Evolutionary conservation across 1,140 invertebrate species (phyloP).

Genomic region (Tetranychus cinnabarinus): DNA sequence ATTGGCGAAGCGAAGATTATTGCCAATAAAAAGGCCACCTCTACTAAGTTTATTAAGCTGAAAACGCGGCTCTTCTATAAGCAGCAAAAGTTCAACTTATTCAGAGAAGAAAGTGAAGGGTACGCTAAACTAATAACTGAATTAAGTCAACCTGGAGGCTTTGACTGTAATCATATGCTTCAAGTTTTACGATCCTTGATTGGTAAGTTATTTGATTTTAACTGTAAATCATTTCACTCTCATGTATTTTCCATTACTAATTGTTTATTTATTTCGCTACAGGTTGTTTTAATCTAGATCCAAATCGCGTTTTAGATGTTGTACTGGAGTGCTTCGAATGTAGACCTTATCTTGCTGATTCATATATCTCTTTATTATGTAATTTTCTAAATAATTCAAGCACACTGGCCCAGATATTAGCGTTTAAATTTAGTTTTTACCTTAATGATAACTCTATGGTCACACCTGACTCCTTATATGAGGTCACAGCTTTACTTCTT

Average conservation of each 20-base stretch:
- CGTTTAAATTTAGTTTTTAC: slow-evolving; percentile 72
- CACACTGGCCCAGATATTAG: slow-evolving; percentile 74
- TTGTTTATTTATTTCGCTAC: slow-evolving; percentile 16
- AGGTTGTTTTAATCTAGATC: slow-evolving; percentile 98
- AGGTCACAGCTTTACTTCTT: slow-evolving; percentile 63
- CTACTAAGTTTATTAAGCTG: slow-evolving; percentile 89
- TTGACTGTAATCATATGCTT: slow-evolving; percentile 34
- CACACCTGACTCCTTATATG: slow-evolving; percentile 59
- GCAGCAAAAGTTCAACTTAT: slow-evolving; percentile 94
- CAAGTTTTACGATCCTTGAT: slow-evolving; percentile 78
- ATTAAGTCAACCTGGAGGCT: slow-evolving; percentile 56
- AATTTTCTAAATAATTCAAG: slow-evolving; percentile 49
- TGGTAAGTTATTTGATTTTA: slow-evolving; percentile 29
- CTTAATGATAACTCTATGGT: slow-evolving; percentile 19
- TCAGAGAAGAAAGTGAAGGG: slow-evolving; percentile 95
- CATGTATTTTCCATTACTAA: not conserved
- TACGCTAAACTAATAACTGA: slow-evolving; percentile 94
- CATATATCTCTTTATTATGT: slow-evolving; percentile 60
- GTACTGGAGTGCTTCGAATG: slow-evolving; percentile 91
- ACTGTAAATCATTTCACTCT: not conserved
- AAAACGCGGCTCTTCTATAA: slow-evolving; percentile 81
- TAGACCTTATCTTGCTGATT: slow-evolving; percentile 30
- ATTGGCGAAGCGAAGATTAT: slow-evolving; percentile 71
- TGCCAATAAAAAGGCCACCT: slow-evolving; percentile 64
- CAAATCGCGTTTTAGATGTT: slow-evolving; percentile 87